These are phyloP conservation scores for Leucopsar rothschildi DNA, from an alignment of 2,113 vertebrate genomes.

Conservation along the genomic window DNA sequence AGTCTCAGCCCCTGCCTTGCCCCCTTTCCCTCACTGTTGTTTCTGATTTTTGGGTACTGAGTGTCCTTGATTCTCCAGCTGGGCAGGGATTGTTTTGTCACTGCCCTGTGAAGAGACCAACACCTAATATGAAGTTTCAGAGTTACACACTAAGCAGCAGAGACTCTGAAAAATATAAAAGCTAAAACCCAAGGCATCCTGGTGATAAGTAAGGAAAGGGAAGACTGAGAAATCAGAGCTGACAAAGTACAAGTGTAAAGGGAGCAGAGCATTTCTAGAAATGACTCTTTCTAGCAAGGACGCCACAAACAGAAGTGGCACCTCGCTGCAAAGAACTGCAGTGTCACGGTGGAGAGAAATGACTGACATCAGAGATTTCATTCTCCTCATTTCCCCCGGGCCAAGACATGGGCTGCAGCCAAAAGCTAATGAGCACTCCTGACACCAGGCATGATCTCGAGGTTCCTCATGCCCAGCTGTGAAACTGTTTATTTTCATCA, in stretches of 20 bases:
- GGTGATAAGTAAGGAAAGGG: not conserved
- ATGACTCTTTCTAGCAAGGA: not conserved
- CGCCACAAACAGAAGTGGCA: not conserved
- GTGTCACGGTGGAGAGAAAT: not conserved
- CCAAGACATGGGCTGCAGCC: constrained; percentile 9
- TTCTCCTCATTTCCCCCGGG: not conserved
- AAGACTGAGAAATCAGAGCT: not conserved
- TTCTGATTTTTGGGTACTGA: too few relatives aligned
- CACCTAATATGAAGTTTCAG: too few relatives aligned
- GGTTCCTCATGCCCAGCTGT: not conserved
- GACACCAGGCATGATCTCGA: not conserved
- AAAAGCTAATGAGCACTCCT: constrained; percentile 9
- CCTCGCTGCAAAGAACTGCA: not conserved
- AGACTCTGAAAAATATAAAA: too few relatives aligned
- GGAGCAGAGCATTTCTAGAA: not conserved
- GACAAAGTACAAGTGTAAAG: not conserved
- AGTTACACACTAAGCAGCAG: too few relatives aligned
- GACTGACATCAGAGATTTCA: not conserved
- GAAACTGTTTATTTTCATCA: constrained; percentile 26
- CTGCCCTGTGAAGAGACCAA: too few relatives aligned
- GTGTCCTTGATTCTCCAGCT: too few relatives aligned
- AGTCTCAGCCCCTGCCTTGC: too few relatives aligned
- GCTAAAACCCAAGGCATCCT: too few relatives aligned
- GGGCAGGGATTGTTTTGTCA: too few relatives aligned
- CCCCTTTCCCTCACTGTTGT: too few relatives aligned